Evolutionary conservation across 1,140 invertebrate species (phyloP).

Genomic region (Temnothorax curvispinosus): DNA sequence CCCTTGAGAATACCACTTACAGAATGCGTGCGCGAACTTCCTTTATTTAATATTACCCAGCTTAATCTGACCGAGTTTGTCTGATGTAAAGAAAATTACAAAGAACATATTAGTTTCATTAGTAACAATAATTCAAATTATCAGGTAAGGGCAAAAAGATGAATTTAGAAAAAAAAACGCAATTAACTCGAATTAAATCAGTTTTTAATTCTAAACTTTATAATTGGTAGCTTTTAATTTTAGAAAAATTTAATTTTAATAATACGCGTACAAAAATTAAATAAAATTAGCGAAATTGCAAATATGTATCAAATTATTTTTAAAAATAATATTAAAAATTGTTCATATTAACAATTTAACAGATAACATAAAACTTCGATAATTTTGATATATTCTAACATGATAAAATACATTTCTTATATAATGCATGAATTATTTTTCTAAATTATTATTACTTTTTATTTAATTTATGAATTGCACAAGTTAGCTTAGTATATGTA

Average conservation of each 20-base stretch:
- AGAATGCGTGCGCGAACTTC: conserved; percentile 43
- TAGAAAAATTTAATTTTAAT: background rate
- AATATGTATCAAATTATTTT: background rate
- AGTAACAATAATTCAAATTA: background rate
- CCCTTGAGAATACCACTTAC: conserved; percentile 39
- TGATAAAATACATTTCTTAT: background rate
- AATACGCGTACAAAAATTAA: background rate
- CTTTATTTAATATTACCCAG: conserved; percentile 34
- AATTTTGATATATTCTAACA: background rate
- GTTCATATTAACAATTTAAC: background rate
- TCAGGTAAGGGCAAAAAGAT: background rate
- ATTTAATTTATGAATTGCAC: background rate
- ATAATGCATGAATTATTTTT: background rate
- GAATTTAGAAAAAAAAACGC: background rate
- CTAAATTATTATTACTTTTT: background rate
- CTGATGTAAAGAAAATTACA: conserved; percentile 5
- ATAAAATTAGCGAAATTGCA: background rate
- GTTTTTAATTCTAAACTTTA: background rate
- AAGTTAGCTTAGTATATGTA: background rate
- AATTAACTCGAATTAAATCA: background rate
- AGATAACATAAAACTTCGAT: background rate
- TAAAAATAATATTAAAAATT: background rate
- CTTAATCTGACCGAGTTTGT: conserved; percentile 27
- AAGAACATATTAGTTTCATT: background rate
- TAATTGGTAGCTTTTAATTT: background rate